Evolutionary conservation across 2,888 invertebrate species (phyloP).

Genomic region (Lamellibrachia columna): DNA sequence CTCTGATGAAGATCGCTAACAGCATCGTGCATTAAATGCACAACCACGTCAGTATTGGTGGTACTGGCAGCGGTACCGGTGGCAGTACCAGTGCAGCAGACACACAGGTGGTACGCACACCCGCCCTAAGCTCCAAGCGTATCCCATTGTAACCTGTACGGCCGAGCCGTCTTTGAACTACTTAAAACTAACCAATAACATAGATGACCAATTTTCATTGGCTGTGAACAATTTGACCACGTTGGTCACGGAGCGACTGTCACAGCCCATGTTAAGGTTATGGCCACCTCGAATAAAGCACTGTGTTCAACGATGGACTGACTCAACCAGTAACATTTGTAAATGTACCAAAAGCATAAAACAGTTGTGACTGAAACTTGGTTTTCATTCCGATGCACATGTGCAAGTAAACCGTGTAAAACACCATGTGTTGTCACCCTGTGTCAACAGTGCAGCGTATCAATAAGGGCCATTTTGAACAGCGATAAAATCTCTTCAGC

Average conservation of each 20-base stretch:
- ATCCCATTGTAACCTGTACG: neutral
- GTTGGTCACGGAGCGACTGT: neutral
- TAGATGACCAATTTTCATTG: neutral
- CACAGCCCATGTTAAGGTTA: neutral
- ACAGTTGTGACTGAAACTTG: neutral
- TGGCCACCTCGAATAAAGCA: slow-evolving; percentile 12
- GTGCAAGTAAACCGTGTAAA: neutral
- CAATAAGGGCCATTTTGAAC: neutral
- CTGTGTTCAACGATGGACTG: neutral
- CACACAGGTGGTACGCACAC: neutral
- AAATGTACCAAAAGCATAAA: slow-evolving; percentile 10
- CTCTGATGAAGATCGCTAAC: slow-evolving; percentile 12
- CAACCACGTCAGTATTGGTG: neutral
- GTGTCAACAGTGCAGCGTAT: neutral
- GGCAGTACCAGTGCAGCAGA: neutral
- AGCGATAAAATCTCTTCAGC: neutral
- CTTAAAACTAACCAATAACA: slow-evolving; percentile 10
- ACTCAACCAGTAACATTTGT: neutral
- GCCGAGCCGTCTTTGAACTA: neutral
- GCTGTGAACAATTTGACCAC: neutral
- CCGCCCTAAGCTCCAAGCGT: neutral
- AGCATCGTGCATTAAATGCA: slow-evolving; percentile 6
- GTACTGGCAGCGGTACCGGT: slow-evolving; percentile 11
- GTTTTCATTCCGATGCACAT: neutral
- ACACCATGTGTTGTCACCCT: neutral